phyloP scores from a whole-genome alignment of 2,888 invertebrate genomes.

The Entomobrya proxima region DNA sequence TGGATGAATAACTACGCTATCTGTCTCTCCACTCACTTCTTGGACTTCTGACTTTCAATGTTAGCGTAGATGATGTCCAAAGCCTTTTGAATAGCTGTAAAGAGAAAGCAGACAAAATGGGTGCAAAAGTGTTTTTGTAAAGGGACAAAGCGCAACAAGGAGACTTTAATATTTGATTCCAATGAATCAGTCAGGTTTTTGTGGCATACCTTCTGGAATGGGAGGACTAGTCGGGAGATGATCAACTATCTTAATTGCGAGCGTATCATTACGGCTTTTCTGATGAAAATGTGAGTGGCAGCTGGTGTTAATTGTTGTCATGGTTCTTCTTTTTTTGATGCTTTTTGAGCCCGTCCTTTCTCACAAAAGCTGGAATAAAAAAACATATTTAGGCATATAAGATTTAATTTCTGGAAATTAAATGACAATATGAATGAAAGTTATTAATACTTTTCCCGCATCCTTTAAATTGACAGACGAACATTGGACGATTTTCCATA shows the following conservation, averaged over 20 bases:
- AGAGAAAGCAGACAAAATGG: neutral
- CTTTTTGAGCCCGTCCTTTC: too few species aligned
- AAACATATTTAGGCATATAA: too few species aligned
- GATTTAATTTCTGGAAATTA: too few species aligned
- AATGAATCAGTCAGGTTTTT: neutral
- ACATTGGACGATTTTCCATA: too few species aligned
- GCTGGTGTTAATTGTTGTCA: too few species aligned
- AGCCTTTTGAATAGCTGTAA: constrained; percentile 66
- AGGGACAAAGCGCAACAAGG: too few species aligned
- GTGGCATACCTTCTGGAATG: constrained; percentile 71
- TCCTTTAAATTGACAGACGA: too few species aligned
- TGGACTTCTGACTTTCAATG: constrained; percentile 66
- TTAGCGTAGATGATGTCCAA: constrained; percentile 72
- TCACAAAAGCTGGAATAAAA: too few species aligned
- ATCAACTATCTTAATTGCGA: constrained; percentile 58
- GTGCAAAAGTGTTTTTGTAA: neutral
- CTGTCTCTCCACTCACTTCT: constrained; percentile 28
- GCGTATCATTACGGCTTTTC: neutral
- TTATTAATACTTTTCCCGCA: too few species aligned
- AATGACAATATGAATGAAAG: too few species aligned
- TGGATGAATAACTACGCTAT: constrained; percentile 12
- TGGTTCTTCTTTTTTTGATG: too few species aligned
- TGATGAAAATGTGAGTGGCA: too few species aligned
- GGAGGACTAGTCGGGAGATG: constrained; percentile 75
- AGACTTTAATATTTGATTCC: neutral